phyloP scores from a whole-genome alignment of 2,113 vertebrate genomes.

The Aptenodytes patagonicus region DNA sequence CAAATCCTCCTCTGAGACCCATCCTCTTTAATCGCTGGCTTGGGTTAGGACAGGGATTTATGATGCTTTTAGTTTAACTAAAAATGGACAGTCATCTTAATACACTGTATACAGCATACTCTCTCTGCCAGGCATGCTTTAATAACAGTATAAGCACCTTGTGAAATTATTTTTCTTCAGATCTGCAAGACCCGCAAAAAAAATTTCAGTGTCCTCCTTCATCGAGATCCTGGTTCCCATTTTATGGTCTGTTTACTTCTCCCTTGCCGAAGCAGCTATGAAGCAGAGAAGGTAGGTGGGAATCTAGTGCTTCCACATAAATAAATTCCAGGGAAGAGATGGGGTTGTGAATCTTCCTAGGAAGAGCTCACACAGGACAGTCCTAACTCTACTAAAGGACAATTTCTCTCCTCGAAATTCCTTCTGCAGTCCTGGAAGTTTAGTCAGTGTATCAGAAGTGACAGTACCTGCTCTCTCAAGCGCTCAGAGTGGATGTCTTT shows the following conservation, averaged over 20 bases:
- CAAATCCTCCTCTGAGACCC: not conserved
- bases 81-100: not conserved
- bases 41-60: not conserved
- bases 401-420: not conserved
- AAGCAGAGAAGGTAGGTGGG: not conserved
- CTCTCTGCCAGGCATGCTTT: not conserved
- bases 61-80: not conserved
- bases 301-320: not conserved
- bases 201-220: not conserved
- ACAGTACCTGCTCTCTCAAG: not conserved
- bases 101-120: rapidly evolving
- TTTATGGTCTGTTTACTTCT: not conserved
- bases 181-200: not conserved
- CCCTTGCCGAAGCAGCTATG: not conserved
- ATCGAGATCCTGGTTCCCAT: not conserved
- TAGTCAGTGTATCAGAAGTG: not conserved
- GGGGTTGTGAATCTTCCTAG: not conserved
- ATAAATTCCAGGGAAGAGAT: not conserved
- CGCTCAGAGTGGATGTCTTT: not conserved
- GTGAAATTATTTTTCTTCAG: not conserved
- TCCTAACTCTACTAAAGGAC: not conserved
- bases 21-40: rapidly evolving
- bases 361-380: not conserved
- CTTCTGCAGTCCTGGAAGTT: not conserved
- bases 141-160: not conserved